Evolutionary conservation across 2,113 vertebrate genomes (phyloP), one percentile per base, ranked within the genome.

Genomic region (Sturnira hondurensis): DNA sequence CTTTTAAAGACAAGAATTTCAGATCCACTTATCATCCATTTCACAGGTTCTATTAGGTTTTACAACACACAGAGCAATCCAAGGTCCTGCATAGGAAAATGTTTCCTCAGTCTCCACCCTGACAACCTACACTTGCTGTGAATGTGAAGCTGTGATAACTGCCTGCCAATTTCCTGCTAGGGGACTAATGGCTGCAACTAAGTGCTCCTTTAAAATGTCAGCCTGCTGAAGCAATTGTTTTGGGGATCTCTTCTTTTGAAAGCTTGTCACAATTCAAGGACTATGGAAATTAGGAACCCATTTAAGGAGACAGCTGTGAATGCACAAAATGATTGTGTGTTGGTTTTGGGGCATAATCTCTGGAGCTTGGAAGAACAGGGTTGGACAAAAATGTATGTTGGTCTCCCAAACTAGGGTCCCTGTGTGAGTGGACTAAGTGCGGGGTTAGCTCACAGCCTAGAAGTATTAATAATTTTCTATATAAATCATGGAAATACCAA

Each of bases 201-300:
- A 96, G 70, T 50, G 83, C 17, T 58, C 31, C 50, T 95, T 91
- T 76, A 83, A 92, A 88, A 88, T 13, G 19, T 73, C 78, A 73
- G 14, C 20, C 70, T 95, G 38, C 38, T 86, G n/a, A 80, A 94
- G 63, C 28, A 58, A 77, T 65, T 68, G 86, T 61, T 94, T 88
- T 74, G 17, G 50, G 24, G 38, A 87, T 52, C 10, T 81, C 58
- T 95, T 90, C 77, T 17, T 92, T 95, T 86, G 89, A 92, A 92
- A 71, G 20, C 67, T 81, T 91, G 47, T 91, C 54, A 94, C 68
- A 84, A 38, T 83, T 84, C 84, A 89, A 94, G 67, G 50, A 45
- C 45, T 86, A 9, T 31, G 22, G 38, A 61, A n/a, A 89, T 84
- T 81, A 86, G 86, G 33, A 95, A 11, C 15, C 80, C 68, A 76